Evolutionary conservation across 1,140 invertebrate species (phyloP).

Genomic region (Psix sp.): DNA sequence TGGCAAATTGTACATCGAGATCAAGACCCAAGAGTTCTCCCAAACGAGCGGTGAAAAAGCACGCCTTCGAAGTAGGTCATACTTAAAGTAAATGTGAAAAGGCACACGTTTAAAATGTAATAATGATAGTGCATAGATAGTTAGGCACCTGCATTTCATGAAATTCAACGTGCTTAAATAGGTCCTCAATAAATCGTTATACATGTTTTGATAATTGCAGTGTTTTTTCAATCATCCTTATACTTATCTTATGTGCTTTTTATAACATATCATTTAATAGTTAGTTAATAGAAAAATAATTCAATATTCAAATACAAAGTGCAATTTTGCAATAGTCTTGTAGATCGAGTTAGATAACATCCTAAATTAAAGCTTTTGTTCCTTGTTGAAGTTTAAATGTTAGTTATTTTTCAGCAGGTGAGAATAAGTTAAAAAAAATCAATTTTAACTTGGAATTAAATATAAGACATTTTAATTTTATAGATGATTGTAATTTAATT

Average conservation of each 20-base stretch:
- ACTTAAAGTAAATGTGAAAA: constrained; percentile 59
- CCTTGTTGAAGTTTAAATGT: too few relatives aligned
- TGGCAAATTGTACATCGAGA: constrained; percentile 14
- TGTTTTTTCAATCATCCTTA: constrained; percentile 25
- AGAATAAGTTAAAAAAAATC: too few relatives aligned
- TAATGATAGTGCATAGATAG: constrained; percentile 71
- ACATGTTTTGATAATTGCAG: constrained; percentile 72
- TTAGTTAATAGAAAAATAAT: too few relatives aligned
- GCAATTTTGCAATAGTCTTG: too few relatives aligned
- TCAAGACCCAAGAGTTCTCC: constrained; percentile 21
- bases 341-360: too few relatives aligned
- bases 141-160: constrained; percentile 75
- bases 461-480: too few relatives aligned
- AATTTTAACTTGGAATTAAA: too few relatives aligned
- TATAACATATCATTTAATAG: too few relatives aligned
- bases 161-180: constrained; percentile 74
- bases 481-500: too few relatives aligned
- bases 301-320: too few relatives aligned
- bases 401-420: too few relatives aligned
- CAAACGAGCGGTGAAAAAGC: constrained; percentile 30
- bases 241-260: not conserved
- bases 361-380: too few relatives aligned
- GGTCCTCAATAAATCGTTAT: constrained; percentile 75
- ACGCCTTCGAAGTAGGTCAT: constrained; percentile 42
- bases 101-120: constrained; percentile 68